Base-by-base conservation (phyloP, 2,888 invertebrate species). In the Phlogophora meticulosa region DNA sequence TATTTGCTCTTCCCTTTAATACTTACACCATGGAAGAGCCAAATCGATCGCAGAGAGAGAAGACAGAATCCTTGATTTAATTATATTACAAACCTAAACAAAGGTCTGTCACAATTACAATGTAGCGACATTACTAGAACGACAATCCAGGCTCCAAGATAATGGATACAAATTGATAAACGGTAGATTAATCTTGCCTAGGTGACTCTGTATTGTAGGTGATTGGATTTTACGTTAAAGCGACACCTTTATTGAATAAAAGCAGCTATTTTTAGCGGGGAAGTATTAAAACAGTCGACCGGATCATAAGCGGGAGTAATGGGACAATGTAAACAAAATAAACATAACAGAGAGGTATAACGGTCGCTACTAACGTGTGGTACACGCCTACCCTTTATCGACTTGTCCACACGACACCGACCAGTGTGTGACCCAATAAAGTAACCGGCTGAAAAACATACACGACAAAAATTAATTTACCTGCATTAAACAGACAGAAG, bases 401-500 rank as follows among this genome's bases (percentile, higher is more conserved):
- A 90, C 89, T 88, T 74, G 80, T 81, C 84, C 80, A 83, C 81
- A 76, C 82, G 76, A 78, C 85, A 83, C 76, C 87, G 86, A 86
- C 82, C 88, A 86, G 78, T 85, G 85, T 67, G 65, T 90, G 92
- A 92, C 91, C 91, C 85, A 91, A 86, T 92, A 91, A 90, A 87
- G 84, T 86, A 87, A 64, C 82, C 80, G 61, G 76, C 73, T 81
- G 70, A 81, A 87, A 85, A 73, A 81, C 79, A 81, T 66, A 77
- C 83, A 68, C 72, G 73, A 82, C 36, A 48, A 57, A 57, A 65
- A 61, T 45, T 58, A 66, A 67, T 67, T 70, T 51, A 46, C 73
- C 64, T 78, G 64, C 53, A 60, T 69, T 62, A 42, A 61, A 69
- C 43, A 56, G 49, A 60, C 52, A 62, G n/a, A 45, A 60, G 32